Evolutionary conservation across 2,113 vertebrate genomes (phyloP).

Genomic region (Acanthisitta chloris): DNA sequence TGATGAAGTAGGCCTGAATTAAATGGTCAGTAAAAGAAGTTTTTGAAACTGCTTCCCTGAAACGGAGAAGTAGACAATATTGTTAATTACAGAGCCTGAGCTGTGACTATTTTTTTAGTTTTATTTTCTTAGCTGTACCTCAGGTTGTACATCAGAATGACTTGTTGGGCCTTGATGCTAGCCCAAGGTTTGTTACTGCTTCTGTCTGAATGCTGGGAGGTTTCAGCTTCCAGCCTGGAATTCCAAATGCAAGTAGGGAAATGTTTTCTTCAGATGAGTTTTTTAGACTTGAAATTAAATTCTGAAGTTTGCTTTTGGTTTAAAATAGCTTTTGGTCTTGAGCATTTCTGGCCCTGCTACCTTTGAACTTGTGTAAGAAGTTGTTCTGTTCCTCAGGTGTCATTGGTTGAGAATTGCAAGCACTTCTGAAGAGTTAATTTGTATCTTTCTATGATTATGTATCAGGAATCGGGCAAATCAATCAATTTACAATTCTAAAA

Average conservation of each 20-base stretch:
- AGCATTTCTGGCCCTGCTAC: neutral
- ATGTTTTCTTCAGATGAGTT: neutral
- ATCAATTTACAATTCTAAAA: neutral
- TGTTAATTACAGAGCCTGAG: neutral
- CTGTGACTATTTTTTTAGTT: rapidly evolving
- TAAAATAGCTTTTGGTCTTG: neutral
- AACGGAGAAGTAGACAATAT: neutral
- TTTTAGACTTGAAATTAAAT: neutral
- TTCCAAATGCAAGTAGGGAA: neutral
- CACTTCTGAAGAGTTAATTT: neutral
- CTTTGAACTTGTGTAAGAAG: neutral
- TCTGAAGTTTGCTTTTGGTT: neutral
- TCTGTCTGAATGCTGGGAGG: neutral
- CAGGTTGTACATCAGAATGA: neutral
- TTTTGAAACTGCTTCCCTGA: neutral
- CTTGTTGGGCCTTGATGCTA: neutral
- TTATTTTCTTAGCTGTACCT: neutral
- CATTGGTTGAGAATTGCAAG: neutral
- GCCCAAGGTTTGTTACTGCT: neutral
- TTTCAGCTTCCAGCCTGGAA: neutral
- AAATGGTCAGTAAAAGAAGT: neutral
- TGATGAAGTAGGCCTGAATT: neutral
- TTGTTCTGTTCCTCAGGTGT: neutral
- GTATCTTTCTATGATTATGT: neutral
- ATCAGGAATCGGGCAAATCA: neutral